phyloP scores from a whole-genome alignment of 2,888 invertebrate genomes.

The Drosophila pseudotalamancana region DNA sequence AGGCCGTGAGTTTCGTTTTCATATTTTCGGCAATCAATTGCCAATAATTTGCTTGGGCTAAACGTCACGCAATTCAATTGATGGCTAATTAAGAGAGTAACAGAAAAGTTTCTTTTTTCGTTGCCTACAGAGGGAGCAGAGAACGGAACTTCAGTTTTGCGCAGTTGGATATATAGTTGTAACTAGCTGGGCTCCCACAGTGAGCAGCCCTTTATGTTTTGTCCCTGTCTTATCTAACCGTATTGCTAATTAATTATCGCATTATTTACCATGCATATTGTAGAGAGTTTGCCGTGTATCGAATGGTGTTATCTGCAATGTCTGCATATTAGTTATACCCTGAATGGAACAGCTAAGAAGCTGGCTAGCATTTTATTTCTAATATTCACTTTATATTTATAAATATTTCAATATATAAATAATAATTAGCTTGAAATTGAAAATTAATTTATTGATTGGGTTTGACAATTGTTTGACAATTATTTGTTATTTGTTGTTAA shows the following conservation, averaged over 20 bases:
- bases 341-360: neutral
- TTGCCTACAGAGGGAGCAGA: neutral
- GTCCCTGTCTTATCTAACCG: slow-evolving; percentile 45
- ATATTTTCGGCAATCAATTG: slow-evolving; percentile 72
- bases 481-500: neutral
- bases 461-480: neutral
- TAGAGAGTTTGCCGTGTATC: slow-evolving; percentile 24
- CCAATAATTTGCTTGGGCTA: slow-evolving; percentile 36
- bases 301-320: slow-evolving; percentile 31
- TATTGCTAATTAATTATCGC: slow-evolving; percentile 67
- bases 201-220: slow-evolving; percentile 1
- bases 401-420: neutral
- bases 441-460: too few species aligned
- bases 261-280: slow-evolving; percentile 41
- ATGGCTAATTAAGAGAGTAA: slow-evolving; percentile 48
- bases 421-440: too few species aligned
- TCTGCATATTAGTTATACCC: slow-evolving; percentile 28
- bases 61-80: slow-evolving; percentile 63
- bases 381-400: too few species aligned
- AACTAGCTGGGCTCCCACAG: neutral
- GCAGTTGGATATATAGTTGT: slow-evolving; percentile 40
- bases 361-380: neutral
- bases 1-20: slow-evolving; percentile 32
- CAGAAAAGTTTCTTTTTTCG: slow-evolving; percentile 3
- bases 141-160: slow-evolving; percentile 39